Evolutionary conservation across 2,888 invertebrate species (phyloP).

Genomic region (Agrotis exclamationis): DNA sequence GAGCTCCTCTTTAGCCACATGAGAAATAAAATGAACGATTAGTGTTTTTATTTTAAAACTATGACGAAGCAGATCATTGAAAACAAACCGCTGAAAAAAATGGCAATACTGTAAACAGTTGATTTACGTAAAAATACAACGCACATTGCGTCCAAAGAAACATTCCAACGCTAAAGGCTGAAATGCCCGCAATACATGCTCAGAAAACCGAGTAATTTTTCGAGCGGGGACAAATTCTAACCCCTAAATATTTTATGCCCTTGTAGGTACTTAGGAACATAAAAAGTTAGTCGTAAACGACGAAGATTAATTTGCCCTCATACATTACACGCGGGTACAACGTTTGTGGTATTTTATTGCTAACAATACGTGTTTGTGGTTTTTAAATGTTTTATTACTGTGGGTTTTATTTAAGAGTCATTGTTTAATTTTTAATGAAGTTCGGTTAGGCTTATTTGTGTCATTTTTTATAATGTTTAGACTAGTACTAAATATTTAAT

Average conservation of each 20-base stretch:
- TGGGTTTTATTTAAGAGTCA: neutral
- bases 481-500: no score
- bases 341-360: conserved; percentile 51
- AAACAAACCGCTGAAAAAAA: neutral
- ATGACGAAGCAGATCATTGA: no score
- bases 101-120: neutral
- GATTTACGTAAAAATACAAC: conserved; percentile 8
- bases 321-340: conserved; percentile 29
- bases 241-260: conserved; percentile 48
- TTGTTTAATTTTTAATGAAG: conserved; percentile 5
- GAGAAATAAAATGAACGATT: no score
- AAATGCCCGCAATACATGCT: conserved; percentile 32
- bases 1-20: no score
- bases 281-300: conserved; percentile 48
- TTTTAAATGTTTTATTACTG: conserved; percentile 9
- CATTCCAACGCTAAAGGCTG: conserved; percentile 22
- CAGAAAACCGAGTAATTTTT: conserved; percentile 34
- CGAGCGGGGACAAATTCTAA: conserved; percentile 34
- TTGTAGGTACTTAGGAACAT: conserved; percentile 33
- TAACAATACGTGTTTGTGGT: conserved; percentile 23
- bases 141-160: conserved; percentile 31
- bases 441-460: no score
- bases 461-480: neutral
- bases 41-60: no score
- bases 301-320: conserved; percentile 57